Conservation (phyloP, 2,797 vertebrate species). For the Neopelma chrysocephalum region DNA sequence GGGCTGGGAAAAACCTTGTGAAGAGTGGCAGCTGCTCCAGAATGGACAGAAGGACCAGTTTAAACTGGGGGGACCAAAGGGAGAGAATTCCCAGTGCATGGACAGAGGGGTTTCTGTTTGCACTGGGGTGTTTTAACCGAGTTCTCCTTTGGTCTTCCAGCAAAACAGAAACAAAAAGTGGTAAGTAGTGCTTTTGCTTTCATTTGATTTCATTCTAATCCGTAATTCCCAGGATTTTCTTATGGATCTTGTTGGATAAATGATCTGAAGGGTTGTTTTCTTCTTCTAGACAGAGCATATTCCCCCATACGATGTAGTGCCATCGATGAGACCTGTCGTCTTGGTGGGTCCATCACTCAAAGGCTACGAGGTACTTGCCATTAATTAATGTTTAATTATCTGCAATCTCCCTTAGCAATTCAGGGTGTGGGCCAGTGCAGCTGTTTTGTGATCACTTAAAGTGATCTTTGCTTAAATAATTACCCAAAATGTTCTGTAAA, state of each 20-base stretch:
- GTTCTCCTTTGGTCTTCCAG: conserved; percentile 82
- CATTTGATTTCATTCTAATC: not conserved
- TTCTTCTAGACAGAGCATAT: conserved; percentile 88
- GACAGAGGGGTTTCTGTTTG: not conserved
- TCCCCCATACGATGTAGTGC: conserved; percentile 96
- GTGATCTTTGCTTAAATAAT: not conserved
- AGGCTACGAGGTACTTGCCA: conserved; percentile 87
- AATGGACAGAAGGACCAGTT: not conserved
- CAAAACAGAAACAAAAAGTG: conserved; percentile 99
- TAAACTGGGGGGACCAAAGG: not conserved
- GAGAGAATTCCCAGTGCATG: not conserved
- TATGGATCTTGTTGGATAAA: rapidly evolving
- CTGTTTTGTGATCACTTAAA: not conserved
- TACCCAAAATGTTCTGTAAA: not conserved
- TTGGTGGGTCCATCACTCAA: conserved; percentile 96
- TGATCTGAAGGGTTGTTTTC: not conserved
- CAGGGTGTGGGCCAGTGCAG: not conserved
- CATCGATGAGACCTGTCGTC: conserved; percentile 97
- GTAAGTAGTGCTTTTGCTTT: conserved; percentile 80
- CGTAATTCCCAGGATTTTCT: not conserved
- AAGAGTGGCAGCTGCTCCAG: not conserved
- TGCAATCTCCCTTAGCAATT: not conserved
- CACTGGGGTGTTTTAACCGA: conserved; percentile 46
- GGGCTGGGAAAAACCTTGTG: not conserved
- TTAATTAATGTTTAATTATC: not conserved